Evolutionary conservation across 2,888 invertebrate species (phyloP).

Genomic region (Leptogaster cylindrica): DNA sequence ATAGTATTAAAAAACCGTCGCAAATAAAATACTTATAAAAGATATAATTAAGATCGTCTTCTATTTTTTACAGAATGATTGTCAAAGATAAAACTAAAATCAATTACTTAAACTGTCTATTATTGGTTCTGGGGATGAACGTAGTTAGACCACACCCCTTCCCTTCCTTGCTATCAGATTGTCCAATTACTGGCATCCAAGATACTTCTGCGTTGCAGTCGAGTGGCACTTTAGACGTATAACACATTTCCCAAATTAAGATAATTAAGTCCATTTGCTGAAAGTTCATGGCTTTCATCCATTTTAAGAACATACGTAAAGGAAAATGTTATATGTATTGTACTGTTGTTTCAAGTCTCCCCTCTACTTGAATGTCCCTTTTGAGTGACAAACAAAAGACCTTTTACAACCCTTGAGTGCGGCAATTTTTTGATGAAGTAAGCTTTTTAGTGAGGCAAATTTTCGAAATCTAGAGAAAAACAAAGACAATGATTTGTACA

Average conservation of each 20-base stretch:
- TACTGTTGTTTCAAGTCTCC: slow-evolving; percentile 9
- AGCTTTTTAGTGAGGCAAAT: slow-evolving; percentile 34
- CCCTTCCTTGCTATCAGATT: no score
- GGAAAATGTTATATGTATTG: slow-evolving; percentile 9
- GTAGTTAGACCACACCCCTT: no score
- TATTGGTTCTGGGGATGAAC: no score
- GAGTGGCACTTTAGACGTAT: slow-evolving; percentile 33
- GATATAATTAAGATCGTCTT: no score
- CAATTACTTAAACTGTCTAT: no score
- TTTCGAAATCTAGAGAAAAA: slow-evolving; percentile 35
- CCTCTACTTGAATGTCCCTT: slow-evolving; percentile 25
- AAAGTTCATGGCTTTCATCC: slow-evolving; percentile 35
- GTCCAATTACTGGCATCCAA: no score
- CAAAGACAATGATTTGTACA: slow-evolving; percentile 24
- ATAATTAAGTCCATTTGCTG: slow-evolving; percentile 47
- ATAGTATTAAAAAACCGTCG: no score
- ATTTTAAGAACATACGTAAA: not conserved
- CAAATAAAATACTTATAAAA: no score
- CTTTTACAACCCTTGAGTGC: slow-evolving; percentile 21
- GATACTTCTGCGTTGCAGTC: no score
- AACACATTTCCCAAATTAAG: slow-evolving; percentile 46
- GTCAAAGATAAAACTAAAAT: no score
- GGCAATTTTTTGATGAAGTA: slow-evolving; percentile 34
- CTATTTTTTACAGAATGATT: no score
- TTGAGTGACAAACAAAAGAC: slow-evolving; percentile 30